Base-by-base conservation (phyloP, 2,888 invertebrate species). In the Platycheirus rosarum region DNA sequence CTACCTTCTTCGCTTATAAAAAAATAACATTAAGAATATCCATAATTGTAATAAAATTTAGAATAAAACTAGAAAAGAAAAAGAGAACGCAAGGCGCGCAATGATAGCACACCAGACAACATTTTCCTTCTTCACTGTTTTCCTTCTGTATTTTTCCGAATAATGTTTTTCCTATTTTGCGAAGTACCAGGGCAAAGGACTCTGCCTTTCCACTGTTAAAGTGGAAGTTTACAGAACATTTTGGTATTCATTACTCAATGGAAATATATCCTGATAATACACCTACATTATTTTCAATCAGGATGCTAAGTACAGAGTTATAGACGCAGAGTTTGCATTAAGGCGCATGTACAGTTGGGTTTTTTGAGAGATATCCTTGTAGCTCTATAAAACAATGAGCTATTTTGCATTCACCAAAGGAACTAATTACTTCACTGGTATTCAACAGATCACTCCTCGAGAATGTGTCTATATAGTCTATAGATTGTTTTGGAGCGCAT, bases 391-490 rank as follows among this genome's bases (percentile, higher is more conserved):
- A 53, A 74, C 74, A 79, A 79, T 74, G 63, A 74, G 55, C 53
- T 80, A 70, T 80, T 75, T 75, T 70, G 69, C 80, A 82, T 76
- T 71, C 60, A 77, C 71, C 48, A 66, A 76, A 76, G 71, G 77
- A 82, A 77, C 76, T 82, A 77, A 82, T 82, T 82, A 82, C 82
- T 82, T 82, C 77, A 69, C 60, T 48, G 53, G 77, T 29, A 82
- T 82, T 62, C 76, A 82, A 76, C 65, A 76, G 71, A 76, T 82
- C 76, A 76, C 62, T 71, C 53, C 48, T 48, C 42, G 11, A 48
- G 62, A 29, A 37, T 80, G 53, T 70, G 11, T 63, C 16, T 53
- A 29, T 68, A 53, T 8, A 13, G n/a, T 26, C 1, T 11, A 14
- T 29, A 42, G 42, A 42, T 60, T 14, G 60, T 26, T 13, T 8